A percentile compares a stretch with the other conserved stretches of the same genome.
phyloP scores from a whole-genome alignment of 2,797 vertebrate species.

The Gorsachius magnificus region DNA sequence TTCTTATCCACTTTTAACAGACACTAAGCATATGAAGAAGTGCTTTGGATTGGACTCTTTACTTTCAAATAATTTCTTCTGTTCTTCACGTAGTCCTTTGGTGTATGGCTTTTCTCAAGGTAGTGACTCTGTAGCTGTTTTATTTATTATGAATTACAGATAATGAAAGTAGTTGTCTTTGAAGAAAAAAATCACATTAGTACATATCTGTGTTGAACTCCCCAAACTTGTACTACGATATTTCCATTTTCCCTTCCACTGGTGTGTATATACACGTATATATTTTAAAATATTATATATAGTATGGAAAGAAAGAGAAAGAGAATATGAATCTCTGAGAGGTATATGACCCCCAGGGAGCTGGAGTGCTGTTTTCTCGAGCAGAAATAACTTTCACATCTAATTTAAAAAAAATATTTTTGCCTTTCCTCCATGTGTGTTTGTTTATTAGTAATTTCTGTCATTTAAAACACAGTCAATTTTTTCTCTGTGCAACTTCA shows the following conservation, averaged over 20 bases:
- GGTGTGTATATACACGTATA: fast-evolving
- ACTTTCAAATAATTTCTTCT: not conserved
- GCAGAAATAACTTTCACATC: not conserved
- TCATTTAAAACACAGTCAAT: not conserved
- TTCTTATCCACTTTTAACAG: not conserved
- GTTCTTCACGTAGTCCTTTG: not conserved
- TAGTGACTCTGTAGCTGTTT: not conserved
- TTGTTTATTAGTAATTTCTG: not conserved
- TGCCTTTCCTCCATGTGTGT: not conserved
- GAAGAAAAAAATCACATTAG: not conserved
- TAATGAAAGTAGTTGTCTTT: not conserved
- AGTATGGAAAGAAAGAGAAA: not conserved
- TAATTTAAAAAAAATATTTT: not conserved
- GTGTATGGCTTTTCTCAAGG: not conserved
- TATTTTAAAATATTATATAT: not conserved
- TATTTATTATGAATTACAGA: not conserved
- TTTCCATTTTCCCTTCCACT: not conserved
- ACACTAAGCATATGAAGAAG: not conserved
- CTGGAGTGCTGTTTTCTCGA: not conserved
- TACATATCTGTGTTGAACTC: not conserved
- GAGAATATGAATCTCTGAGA: not conserved
- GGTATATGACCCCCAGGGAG: not conserved
- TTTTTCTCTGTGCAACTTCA: not conserved
- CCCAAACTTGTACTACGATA: fast-evolving
- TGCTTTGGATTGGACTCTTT: not conserved